Evolutionary conservation across 2,113 vertebrate species (phyloP).

Genomic region (Aphyosemion australe): DNA sequence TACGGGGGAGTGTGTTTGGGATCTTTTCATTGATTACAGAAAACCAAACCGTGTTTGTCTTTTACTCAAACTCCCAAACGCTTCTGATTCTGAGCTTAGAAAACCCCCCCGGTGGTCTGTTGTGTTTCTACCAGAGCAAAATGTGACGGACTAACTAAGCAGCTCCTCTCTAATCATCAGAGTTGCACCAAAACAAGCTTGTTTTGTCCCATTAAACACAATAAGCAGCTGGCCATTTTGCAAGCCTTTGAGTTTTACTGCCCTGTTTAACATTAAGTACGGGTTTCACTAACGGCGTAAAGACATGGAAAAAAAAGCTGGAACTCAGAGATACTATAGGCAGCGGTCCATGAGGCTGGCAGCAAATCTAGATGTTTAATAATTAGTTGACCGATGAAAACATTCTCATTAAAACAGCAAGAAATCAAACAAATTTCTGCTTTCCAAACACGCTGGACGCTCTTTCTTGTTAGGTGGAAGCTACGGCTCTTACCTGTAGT

Average conservation of each 20-base stretch:
- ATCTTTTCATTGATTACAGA: conserved; percentile 32
- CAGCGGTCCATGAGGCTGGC: conserved; percentile 29
- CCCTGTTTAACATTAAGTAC: conserved; percentile 14
- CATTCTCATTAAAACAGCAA: conserved; percentile 38
- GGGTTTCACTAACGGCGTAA: conserved; percentile 18
- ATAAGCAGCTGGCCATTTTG: conserved; percentile 52
- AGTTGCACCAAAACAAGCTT: conserved; percentile 37
- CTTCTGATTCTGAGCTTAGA: conserved; percentile 28
- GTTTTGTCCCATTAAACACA: conserved; percentile 56
- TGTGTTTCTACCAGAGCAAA: conserved; percentile 2
- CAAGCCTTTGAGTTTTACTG: conserved; percentile 43
- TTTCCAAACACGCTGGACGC: background rate
- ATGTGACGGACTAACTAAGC: conserved; percentile 37
- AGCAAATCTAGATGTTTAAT: conserved; percentile 38
- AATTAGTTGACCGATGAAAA: conserved; percentile 47
- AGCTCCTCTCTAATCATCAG: conserved; percentile 47
- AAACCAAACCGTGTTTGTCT: background rate
- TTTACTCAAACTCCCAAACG: background rate
- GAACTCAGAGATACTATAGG: conserved; percentile 9
- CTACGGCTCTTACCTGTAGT: conserved; percentile 90
- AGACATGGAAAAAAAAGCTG: conserved; percentile 24
- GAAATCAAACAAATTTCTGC: conserved; percentile 37
- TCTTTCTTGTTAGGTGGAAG: background rate
- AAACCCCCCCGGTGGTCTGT: conserved; percentile 40
- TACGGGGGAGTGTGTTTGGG: conserved; percentile 32